A percentile compares a stretch with the other conserved stretches of the same genome.
phyloP scores from a whole-genome alignment of 2,113 vertebrate species.

The Lasiurus borealis region DNA sequence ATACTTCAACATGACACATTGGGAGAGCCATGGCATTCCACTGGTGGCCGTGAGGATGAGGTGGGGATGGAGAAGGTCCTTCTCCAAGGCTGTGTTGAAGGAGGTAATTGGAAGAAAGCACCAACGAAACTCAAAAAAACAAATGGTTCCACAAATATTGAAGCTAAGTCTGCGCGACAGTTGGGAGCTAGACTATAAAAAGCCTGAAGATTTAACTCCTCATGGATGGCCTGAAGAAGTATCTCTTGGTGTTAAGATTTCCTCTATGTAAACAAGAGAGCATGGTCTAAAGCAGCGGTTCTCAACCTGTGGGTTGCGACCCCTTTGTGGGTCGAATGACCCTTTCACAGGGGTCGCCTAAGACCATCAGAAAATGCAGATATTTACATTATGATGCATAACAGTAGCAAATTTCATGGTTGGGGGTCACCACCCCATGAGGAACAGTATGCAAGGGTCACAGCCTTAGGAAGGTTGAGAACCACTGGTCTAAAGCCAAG shows the following conservation, averaged over 20 bases:
- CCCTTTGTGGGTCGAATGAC: too few relatives aligned
- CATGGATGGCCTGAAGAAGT: conserved; percentile 47
- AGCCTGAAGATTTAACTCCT: conserved; percentile 22
- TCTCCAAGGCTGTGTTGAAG: neutral
- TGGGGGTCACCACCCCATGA: too few relatives aligned
- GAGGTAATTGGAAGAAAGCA: neutral
- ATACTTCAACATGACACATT: neutral
- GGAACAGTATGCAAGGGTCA: too few relatives aligned
- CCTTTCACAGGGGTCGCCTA: too few relatives aligned
- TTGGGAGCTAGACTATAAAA: too few relatives aligned
- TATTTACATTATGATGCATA: too few relatives aligned
- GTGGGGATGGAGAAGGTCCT: fast-evolving
- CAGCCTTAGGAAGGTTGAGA: too few relatives aligned
- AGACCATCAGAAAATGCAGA: too few relatives aligned
- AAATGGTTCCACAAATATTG: neutral
- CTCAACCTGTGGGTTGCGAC: too few relatives aligned
- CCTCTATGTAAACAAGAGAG: conserved; percentile 75
- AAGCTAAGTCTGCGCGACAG: fast-evolving
- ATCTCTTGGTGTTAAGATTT: conserved; percentile 64
- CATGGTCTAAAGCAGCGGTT: conserved; percentile 64
- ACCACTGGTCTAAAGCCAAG: conserved; percentile 61
- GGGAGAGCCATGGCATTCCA: neutral
- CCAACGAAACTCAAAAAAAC: neutral
- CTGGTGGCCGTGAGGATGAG: fast-evolving
- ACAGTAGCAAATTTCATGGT: too few relatives aligned